Conservation (phyloP, 1,140 invertebrate genomes). For the Apolygus lucorum region DNA sequence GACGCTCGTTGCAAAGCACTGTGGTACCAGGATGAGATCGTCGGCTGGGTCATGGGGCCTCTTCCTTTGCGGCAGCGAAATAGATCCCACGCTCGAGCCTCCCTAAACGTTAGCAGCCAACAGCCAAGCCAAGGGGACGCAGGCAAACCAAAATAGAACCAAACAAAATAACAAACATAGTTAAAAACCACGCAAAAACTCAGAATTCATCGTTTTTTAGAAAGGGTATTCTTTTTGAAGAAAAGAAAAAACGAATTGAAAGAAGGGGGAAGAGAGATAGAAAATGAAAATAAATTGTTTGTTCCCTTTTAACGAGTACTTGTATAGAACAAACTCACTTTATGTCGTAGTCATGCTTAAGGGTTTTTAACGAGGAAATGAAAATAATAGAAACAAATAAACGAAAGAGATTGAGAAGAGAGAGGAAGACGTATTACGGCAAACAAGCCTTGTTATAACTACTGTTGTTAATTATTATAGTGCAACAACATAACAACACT, state of each 20-base stretch:
- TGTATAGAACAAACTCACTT: not conserved
- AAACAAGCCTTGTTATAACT: conserved; percentile 10
- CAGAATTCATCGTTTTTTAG: conserved; percentile 10
- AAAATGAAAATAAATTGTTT: not conserved
- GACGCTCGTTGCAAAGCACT: conserved; percentile 43
- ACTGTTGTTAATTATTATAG: conserved; percentile 5
- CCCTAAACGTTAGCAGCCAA: conserved; percentile 40
- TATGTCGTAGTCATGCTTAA: not conserved
- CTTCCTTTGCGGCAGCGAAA: conserved; percentile 74
- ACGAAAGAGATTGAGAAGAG: conserved; percentile 5
- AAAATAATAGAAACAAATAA: not conserved
- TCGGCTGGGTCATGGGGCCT: conserved; percentile 69
- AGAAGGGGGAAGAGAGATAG: not conserved
- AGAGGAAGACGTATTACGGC: conserved; percentile 16
- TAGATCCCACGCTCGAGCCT: conserved; percentile 38
- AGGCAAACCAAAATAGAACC: conserved; percentile 41
- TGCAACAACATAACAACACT: conserved; percentile 22
- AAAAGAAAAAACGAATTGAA: not conserved
- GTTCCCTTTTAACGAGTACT: not conserved
- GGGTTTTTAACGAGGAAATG: not conserved
- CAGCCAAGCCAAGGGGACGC: conserved; percentile 47
- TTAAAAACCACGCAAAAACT: conserved; percentile 26
- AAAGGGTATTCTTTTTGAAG: not conserved
- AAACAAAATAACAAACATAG: conserved; percentile 36
- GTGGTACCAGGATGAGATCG: conserved; percentile 86